Percentiles rank a stretch among this genome's conserved stretches.
Conservation (phyloP, 2,888 invertebrate genomes). For the Alitta virens region DNA sequence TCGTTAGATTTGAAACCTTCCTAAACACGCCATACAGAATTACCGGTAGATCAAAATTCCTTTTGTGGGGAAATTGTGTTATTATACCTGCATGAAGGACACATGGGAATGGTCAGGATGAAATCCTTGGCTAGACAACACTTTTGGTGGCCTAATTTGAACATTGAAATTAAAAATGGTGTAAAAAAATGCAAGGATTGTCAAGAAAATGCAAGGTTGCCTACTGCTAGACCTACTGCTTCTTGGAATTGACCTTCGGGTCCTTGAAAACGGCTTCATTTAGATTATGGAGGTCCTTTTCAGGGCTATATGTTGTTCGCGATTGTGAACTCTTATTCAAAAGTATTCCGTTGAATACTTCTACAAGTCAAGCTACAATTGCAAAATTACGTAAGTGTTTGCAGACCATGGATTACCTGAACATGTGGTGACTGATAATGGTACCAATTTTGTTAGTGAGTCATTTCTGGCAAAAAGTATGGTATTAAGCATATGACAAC, state of each 20-base stretch:
- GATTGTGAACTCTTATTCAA: slow-evolving; percentile 31
- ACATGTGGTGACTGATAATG: slow-evolving; percentile 32
- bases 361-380: slow-evolving; percentile 26
- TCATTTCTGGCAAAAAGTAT: slow-evolving; percentile 24
- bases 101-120: slow-evolving; percentile 31
- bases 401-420: slow-evolving; percentile 29
- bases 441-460: slow-evolving; percentile 28
- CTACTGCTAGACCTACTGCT: slow-evolving; percentile 29
- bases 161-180: slow-evolving; percentile 22
- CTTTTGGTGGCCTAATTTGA: slow-evolving; percentile 33
- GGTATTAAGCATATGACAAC: slow-evolving; percentile 24
- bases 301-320: slow-evolving; percentile 29
- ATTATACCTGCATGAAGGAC: slow-evolving; percentile 29
- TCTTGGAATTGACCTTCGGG: slow-evolving; percentile 34
- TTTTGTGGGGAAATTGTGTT: slow-evolving; percentile 27
- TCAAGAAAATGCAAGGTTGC: slow-evolving; percentile 16
- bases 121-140: slow-evolving; percentile 28
- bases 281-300: slow-evolving; percentile 36
- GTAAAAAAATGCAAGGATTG: slow-evolving; percentile 16
- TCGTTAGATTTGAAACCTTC: not conserved
- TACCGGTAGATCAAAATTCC: slow-evolving; percentile 16
- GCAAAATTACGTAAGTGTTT: slow-evolving; percentile 27
- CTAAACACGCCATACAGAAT: slow-evolving; percentile 8
- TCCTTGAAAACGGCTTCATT: slow-evolving; percentile 36
- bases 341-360: slow-evolving; percentile 28